phyloP scores from a whole-genome alignment of 2,113 vertebrate species.

The Crypturellus undulatus region DNA sequence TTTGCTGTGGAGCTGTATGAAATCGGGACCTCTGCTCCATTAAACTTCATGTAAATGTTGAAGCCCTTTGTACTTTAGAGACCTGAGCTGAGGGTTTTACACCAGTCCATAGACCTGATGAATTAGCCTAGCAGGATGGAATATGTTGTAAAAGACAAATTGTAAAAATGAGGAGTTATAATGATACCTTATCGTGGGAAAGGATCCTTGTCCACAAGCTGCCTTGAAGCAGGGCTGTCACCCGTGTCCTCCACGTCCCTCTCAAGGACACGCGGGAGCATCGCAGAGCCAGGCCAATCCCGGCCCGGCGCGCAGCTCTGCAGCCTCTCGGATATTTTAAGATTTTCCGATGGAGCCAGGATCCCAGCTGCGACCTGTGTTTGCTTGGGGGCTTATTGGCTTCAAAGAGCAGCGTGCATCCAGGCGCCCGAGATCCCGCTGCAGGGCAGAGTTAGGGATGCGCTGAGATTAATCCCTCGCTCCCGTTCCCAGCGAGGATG shows the following conservation, averaged over 20 bases:
- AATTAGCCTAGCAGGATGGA: rapidly evolving
- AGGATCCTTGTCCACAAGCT: not conserved
- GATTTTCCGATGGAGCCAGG: not conserved
- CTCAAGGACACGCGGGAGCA: not conserved
- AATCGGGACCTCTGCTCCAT: rapidly evolving
- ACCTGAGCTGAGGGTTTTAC: rapidly evolving
- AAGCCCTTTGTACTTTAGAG: not conserved
- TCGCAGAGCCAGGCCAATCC: no score
- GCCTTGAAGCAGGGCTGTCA: not conserved
- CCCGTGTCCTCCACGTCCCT: not conserved
- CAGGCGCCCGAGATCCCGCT: not conserved
- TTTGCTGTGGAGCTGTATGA: not conserved
- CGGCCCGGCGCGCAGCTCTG: not conserved
- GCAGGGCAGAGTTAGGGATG: not conserved
- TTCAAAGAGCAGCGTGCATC: not conserved
- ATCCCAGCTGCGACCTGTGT: not conserved
- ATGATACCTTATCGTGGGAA: not conserved
- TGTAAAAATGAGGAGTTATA: not conserved
- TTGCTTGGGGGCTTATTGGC: not conserved
- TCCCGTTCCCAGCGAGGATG: not conserved
- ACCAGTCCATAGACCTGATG: rapidly evolving
- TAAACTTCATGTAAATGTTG: rapidly evolving
- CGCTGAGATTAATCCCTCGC: not conserved
- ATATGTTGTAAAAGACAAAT: rapidly evolving
- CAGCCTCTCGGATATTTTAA: rapidly evolving